phyloP scores from a whole-genome alignment of 2,888 invertebrate species.

The Creontiades dilutus region DNA sequence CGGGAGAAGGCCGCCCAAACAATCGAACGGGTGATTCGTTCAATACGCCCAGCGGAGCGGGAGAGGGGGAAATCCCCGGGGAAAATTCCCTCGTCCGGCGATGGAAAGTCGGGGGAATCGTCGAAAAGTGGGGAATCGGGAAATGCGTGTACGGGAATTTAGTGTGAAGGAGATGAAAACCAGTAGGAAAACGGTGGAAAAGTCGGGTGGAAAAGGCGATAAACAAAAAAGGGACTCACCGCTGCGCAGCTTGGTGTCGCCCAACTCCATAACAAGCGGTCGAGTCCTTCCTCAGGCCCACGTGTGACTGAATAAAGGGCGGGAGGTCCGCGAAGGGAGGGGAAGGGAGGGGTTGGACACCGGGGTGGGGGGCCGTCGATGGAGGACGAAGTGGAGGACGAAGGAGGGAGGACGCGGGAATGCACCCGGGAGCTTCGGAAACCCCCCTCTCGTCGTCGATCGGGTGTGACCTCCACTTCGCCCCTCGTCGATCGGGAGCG shows the following conservation, averaged over 20 bases:
- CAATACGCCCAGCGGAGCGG: slow-evolving; percentile 42
- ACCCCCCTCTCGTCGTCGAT: background rate
- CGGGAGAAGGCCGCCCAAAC: slow-evolving; percentile 35
- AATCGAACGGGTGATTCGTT: slow-evolving; percentile 62
- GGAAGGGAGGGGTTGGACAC: background rate
- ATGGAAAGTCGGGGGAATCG: background rate
- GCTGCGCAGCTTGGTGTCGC: slow-evolving; percentile 71
- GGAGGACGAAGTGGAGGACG: background rate
- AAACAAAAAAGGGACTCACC: slow-evolving; percentile 60
- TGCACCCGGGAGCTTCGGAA: slow-evolving; percentile 34
- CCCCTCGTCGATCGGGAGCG: background rate
- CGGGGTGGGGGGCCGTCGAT: background rate
- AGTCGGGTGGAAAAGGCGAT: background rate
- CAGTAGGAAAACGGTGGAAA: background rate
- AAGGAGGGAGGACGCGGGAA: slow-evolving; percentile 6
- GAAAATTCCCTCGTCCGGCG: slow-evolving; percentile 10
- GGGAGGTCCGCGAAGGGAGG: background rate
- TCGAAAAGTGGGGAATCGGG: background rate
- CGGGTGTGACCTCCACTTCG: background rate
- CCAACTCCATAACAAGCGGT: slow-evolving; percentile 70
- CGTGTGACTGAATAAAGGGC: slow-evolving; percentile 71
- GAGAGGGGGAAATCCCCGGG: slow-evolving; percentile 54
- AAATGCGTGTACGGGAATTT: background rate
- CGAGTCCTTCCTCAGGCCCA: slow-evolving; percentile 69
- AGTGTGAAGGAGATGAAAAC: background rate